These are phyloP conservation scores for Theonella swinhoei DNA, from an alignment of 37 sponge, comb jelly and placozoan genomes.

Conservation along the genomic window DNA sequence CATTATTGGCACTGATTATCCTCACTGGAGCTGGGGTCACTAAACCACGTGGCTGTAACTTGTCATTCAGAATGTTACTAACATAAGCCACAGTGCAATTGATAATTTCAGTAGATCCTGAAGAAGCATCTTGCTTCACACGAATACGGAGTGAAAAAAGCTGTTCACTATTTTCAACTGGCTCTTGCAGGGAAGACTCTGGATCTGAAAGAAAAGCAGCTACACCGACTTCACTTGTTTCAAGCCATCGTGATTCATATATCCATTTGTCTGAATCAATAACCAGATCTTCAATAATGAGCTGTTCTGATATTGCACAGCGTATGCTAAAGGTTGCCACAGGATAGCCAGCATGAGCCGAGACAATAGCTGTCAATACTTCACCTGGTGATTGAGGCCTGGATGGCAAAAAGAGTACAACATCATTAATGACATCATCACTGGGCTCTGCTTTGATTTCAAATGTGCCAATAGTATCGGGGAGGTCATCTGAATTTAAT, in stretches of 20 bases:
- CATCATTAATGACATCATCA: conserved; percentile 13
- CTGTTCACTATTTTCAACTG: background rate
- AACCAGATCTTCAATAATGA: conserved; percentile 26
- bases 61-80: conserved; percentile 66
- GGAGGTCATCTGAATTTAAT: conserved; percentile 24
- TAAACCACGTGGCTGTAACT: conserved; percentile 50
- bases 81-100: conserved; percentile 55
- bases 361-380: conserved; percentile 39
- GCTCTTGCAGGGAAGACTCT: background rate
- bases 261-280: conserved; percentile 61
- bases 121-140: conserved; percentile 26
- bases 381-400: conserved; percentile 41
- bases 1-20: background rate
- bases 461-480: conserved; percentile 38
- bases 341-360: conserved; percentile 56
- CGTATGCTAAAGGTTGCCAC: conserved; percentile 66
- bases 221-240: conserved; percentile 20
- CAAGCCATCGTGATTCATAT: conserved; percentile 22
- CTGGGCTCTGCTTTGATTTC: conserved; percentile 12
- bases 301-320: conserved; percentile 30
- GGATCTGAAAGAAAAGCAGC: conserved; percentile 67
- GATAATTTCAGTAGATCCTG: conserved; percentile 7
- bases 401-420: conserved; percentile 56
- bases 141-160: conserved; percentile 49
- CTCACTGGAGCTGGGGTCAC: conserved; percentile 34